Evolutionary conservation across 2,113 vertebrate genomes (phyloP), one percentile per base, ranked within the genome.

Genomic region (Struthio camelus): DNA sequence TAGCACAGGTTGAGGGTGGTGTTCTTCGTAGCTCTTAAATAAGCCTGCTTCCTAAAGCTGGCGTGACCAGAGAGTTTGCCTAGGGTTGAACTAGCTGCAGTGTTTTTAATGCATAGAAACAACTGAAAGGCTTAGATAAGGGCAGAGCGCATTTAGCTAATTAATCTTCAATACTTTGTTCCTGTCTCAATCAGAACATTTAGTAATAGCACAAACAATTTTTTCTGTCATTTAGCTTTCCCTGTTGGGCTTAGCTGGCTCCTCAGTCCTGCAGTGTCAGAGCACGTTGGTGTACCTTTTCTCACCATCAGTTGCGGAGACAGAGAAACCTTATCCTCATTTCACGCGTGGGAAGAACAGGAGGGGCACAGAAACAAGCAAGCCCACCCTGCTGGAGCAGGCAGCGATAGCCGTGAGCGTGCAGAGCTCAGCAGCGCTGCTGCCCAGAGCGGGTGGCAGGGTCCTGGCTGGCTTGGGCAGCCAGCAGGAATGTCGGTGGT

Each of bases 331-430:
- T 44, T 40, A 4, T 38, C 15, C 30, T 32, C 16, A 10, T 30
- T 32, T 34, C 4, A 1, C 2, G 1, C 3, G 30, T 4, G 2
- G 18, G 54, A 40, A 17, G 23, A 82, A 71, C 14, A 5, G 30
- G 51, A 64, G 56, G 53, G 54, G 11, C 14, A 4, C 20, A 2
- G 28, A 66, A 38, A 6, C 4, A 11, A 5, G 14, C 14, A 59
- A 42, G 11, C 30, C 23, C 50, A 4, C 2, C 0, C 27, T 32
- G 36, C 69, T 32, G 11, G 20, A 22, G 25, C 6, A 36, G 83
- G 44, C 8, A 44, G 4, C n/a, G 0, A 0, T 9, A 18, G 36
- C 8, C 8, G 27, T 3, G 38, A 69, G 53, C 38, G n/a, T 36
- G 24, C 13, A 82, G 46, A 51, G 32, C 9, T 5, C 4, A 0